Percentiles rank a stretch among this genome's conserved stretches.
phyloP scores from a whole-genome alignment of 2,797 vertebrate species.

The Anguilla marmorata region DNA sequence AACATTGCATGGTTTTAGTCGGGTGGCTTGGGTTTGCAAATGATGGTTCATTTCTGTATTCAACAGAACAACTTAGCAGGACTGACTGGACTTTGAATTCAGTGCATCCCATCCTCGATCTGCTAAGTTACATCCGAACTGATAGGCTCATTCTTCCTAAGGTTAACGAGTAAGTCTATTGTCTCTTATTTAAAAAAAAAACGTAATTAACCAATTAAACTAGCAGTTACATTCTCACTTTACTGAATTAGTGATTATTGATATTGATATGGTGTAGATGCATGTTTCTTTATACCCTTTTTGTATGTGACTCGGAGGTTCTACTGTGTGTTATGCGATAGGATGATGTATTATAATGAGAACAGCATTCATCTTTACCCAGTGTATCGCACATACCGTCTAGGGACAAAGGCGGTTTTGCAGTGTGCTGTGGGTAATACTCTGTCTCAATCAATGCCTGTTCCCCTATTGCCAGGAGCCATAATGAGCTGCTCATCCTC shows the following conservation, averaged over 20 bases:
- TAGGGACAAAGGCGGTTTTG: neutral
- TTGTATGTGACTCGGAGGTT: neutral
- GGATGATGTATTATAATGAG: neutral
- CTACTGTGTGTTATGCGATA: neutral
- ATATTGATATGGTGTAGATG: too few species aligned
- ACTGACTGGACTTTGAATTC: slow-evolving; percentile 85
- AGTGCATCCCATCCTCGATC: slow-evolving; percentile 82
- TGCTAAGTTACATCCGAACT: slow-evolving; percentile 89
- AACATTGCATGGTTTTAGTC: neutral
- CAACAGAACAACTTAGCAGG: slow-evolving; percentile 79
- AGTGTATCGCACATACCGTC: neutral
- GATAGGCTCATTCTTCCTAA: slow-evolving; percentile 81
- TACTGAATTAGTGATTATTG: neutral
- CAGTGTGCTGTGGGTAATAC: neutral
- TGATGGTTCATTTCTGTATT: slow-evolving; percentile 40
- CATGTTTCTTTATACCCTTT: too few species aligned
- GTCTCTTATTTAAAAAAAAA: neutral
- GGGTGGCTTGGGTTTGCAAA: neutral
- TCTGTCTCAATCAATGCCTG: neutral
- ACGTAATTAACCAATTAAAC: neutral
- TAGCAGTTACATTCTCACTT: neutral
- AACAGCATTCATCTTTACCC: neutral
- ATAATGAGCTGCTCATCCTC: slow-evolving; percentile 90
- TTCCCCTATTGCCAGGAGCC: slow-evolving; percentile 67
- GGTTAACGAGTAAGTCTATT: slow-evolving; percentile 81